Evolutionary conservation across 2,113 vertebrate species (phyloP).

Genomic region (human): DNA sequence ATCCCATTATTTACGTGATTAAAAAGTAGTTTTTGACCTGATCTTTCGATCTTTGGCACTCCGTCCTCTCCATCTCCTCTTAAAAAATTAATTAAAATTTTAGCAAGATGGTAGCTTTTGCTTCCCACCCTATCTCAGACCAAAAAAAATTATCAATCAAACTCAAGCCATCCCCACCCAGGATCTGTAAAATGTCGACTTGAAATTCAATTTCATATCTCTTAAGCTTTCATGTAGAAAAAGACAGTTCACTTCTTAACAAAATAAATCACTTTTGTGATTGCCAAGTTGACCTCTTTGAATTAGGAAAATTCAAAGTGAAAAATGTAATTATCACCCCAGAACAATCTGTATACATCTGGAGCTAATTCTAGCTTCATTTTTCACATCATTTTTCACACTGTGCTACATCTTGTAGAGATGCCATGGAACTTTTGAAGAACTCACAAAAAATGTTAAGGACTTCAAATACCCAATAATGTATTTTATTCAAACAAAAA

Average conservation of each 20-base stretch:
- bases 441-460: constrained; percentile 83
- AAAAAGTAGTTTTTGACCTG: constrained; percentile 97
- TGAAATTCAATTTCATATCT: constrained; percentile 91
- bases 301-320: constrained; percentile 91
- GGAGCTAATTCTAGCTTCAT: constrained; percentile 89
- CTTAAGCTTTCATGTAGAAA: constrained; percentile 89
- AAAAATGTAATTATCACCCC: constrained; percentile 93
- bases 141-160: constrained; percentile 88
- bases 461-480: constrained; percentile 68
- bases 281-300: constrained; percentile 89
- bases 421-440: constrained; percentile 86
- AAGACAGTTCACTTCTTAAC: constrained; percentile 92
- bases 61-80: constrained; percentile 93
- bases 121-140: constrained; percentile 85
- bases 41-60: constrained; percentile 94
- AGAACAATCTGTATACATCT: constrained; percentile 88
- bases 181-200: constrained; percentile 87
- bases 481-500: constrained; percentile 69
- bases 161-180: constrained; percentile 84
- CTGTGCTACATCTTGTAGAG: constrained; percentile 89
- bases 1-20: constrained; percentile 94
- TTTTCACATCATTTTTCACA: constrained; percentile 86
- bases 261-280: constrained; percentile 93
- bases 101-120: constrained; percentile 88
- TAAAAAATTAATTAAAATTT: constrained; percentile 98